Base-by-base conservation (phyloP, 1,140 invertebrate genomes). In the Yoshiicerus persimilis region DNA sequence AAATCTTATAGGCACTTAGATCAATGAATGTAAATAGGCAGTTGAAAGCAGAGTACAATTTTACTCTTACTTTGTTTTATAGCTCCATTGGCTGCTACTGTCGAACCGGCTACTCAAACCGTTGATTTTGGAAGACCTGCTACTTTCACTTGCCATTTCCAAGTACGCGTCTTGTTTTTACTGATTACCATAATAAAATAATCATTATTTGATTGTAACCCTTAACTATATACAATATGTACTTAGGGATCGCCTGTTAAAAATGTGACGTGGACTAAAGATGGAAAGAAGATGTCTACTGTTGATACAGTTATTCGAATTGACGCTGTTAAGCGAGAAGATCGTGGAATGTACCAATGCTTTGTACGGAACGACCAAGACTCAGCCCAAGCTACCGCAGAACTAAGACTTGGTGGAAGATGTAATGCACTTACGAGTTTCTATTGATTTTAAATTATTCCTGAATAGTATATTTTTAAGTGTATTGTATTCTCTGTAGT, bases 331-430 rank as follows among this genome's bases (percentile, higher is more conserved):
- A 96, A 97, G 92, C 97, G 98, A 91, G 96, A 98, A 93, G 97
- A 99, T 92, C 97, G 97, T 92, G 98, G 98, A 92, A 99, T 99
- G 97, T 99, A 99, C 92, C 98, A 99, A 91, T 99, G 98, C 92
- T 97, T 99, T 92, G 96, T 98, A 39, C 94, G 96, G 75, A 98
- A 98, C 92, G 97, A 98, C 91, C 96, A 98, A 92, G 97, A 98
- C 93, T 97, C 96, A 91, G 97, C 97, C 1, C 97, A 98, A 92
- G 96, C 96, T 1, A 97, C 96, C 83, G 96, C 96, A 56, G 97
- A 99, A 94, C 93, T 99, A 25, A 97, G 97, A 93, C 94, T 99
- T 64, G 97, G 97, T 91, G 97, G 97, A 93, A 94, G 97, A 93
- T 98, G 95, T 96, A 92, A 94, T 36, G 30, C 16, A 27, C 6